Evolutionary conservation across 2,888 invertebrate species (phyloP).

Genomic region (Zelleria hepariella): DNA sequence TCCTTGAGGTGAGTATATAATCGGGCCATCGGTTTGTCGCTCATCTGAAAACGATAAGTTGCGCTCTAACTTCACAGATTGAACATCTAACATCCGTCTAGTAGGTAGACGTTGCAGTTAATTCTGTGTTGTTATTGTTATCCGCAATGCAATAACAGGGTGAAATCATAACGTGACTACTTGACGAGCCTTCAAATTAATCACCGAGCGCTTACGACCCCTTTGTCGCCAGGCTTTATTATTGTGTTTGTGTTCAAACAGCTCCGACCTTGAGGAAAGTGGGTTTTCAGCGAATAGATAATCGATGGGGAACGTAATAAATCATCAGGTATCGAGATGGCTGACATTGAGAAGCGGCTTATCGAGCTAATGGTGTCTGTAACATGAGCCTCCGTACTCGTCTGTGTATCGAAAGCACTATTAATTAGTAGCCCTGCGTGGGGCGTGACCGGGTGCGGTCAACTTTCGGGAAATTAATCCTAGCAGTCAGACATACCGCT

Average conservation of each 20-base stretch:
- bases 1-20: constrained; percentile 33
- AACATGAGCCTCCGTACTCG: constrained; percentile 38
- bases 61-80: neutral
- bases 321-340: constrained; percentile 26
- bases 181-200: constrained; percentile 4
- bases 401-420: constrained; percentile 57
- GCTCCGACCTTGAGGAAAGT: neutral
- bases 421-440: constrained; percentile 53
- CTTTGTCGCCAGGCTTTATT: neutral
- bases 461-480: constrained; percentile 66
- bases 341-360: constrained; percentile 21
- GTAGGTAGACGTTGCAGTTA: too few species aligned
- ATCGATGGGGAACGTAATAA: constrained; percentile 33
- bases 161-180: constrained; percentile 7
- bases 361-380: constrained; percentile 53
- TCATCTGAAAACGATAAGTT: constrained; percentile 51
- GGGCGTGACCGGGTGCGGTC: constrained; percentile 62
- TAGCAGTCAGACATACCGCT: constrained; percentile 35
- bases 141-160: too few species aligned
- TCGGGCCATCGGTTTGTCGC: constrained; percentile 39
- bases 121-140: too few species aligned
- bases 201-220: neutral
- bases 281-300: neutral
- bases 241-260: neutral
- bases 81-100: too few species aligned